Base-by-base conservation (phyloP, 2,888 invertebrate genomes). In the Morinoia aosen region DNA sequence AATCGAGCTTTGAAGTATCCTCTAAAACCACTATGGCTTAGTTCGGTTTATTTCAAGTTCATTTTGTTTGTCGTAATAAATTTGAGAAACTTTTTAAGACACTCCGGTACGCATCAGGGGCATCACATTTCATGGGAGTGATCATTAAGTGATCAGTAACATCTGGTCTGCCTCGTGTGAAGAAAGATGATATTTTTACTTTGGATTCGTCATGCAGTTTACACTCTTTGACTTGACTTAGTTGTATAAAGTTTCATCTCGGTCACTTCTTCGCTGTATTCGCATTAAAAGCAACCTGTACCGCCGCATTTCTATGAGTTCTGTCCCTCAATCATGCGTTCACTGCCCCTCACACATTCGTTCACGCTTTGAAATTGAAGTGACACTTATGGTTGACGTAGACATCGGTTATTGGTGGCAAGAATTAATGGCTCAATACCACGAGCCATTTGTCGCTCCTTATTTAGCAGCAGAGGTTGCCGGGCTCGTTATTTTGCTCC, bases 401-500 rank as follows among this genome's bases (percentile, higher is more conserved):
- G 76, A 16, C 76, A 76, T 90, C 39, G 48, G 48, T 90, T 90
- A 90, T 40, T 90, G 90, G 90, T 90, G 90, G 40, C 90, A 90
- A 48, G 90, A 48, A 90, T 90, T 40, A 48, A 90, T 90, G 90
- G 90, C 90, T 90, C 90, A 90, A 90, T 90, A 90, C 90, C 48
- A 90, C 40, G 40, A 90, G 39, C 39, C 90, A 90, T 90, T 90
- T 90, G 90, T 90, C 90, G 90, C 90, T 90, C 90, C 90, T 40
- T 90, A 40, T 90, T 40, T 39, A 19, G 90, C 90, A 10, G 39
- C 40, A 10, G 40, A 10, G 39, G 40, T 90, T 90, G 90, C 90
- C 12, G 48, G 90, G 93, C 57, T 93, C 93, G 57, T 93, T 93
- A 93, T 93, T 93, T 93, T 93, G 57, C 19, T 56, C 57, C 93